Evolutionary conservation across 2,888 invertebrate species (phyloP), one percentile per base, ranked within the genome.

Genomic region (Athalia rosae): DNA sequence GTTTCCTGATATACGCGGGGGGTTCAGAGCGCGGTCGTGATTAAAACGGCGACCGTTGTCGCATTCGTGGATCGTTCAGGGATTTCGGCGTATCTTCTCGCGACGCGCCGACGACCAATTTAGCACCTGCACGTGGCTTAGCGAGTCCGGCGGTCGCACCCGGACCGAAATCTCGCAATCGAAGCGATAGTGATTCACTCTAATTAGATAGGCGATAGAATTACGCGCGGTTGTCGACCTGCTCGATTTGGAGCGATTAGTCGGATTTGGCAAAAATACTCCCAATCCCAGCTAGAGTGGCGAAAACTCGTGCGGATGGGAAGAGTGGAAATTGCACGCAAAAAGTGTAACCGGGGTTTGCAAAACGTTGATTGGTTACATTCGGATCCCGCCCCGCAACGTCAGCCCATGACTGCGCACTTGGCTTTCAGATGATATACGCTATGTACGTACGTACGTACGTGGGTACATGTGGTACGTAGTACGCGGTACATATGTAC

Each of bases 331-430:
- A 53, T 67, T 41, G 50, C 67, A 67, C 67, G 67, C 48, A 43
- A 15, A 15, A 67, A 7, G 28, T 28, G 28, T 28, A 28, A 28
- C 28, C 28, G 28, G 28, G 28, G 28, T 28, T 28, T 28, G 28
- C 28, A 28, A 28, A 28, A 28, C 28, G 28, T 28, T 28, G 28
- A 28, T 28, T 28, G 28, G 56, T 28, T 9, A 47, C n/a, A 4
- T 41, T 43, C 7, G 64, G 7, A 5, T 15, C 9, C 5, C 13
- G 81, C 80, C 80, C 85, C 85, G 87, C 87, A 87, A 86, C 87
- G 87, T 87, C 86, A 87, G 86, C 85, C 85, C 85, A 82, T 87
- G 83, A 87, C 86, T 86, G 87, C 28, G 28, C 28, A 28, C 28
- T 28, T 28, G 28, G 28, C 1, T 28, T 28, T 28, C 28, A 28